Evolutionary conservation across 2,113 vertebrate genomes (phyloP).

Genomic region (Herpetotheres cachinnans): DNA sequence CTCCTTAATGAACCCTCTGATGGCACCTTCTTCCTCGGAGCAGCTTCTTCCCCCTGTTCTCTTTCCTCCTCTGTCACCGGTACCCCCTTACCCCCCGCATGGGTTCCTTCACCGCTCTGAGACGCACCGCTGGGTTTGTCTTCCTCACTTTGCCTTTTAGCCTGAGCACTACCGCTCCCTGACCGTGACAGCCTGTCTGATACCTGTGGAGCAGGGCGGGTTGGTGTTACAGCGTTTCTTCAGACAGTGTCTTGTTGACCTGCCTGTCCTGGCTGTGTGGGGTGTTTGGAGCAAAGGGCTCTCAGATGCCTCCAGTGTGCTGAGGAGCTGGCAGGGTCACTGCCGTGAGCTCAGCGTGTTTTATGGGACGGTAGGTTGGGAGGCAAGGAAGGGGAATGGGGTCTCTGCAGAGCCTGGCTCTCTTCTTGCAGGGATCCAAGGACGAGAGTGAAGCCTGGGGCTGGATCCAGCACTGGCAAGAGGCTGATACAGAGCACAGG

Average conservation of each 20-base stretch:
- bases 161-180: not conserved
- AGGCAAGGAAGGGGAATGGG: not conserved
- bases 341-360: not conserved
- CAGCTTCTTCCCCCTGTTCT: fast-evolving
- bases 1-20: not conserved
- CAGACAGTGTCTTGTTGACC: fast-evolving
- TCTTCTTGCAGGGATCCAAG: not conserved
- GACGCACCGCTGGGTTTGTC: fast-evolving
- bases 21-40: not conserved
- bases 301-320: fast-evolving
- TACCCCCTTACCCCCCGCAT: not conserved
- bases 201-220: fast-evolving
- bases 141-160: not conserved
- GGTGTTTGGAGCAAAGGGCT: not conserved
- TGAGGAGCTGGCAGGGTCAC: not conserved
- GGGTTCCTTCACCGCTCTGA: not conserved
- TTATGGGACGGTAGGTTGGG: not conserved
- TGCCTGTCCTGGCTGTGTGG: not conserved
- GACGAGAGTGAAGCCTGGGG: not conserved
- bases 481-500: not conserved
- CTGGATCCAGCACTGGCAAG: not conserved
- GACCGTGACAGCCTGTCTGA: fast-evolving
- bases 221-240: not conserved
- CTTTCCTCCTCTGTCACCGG: too few relatives aligned
- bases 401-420: not conserved